Percentiles rank a stretch among this genome's conserved stretches.
Conservation (phyloP, 1,140 invertebrate species). For the Drosophila repletoides region DNA sequence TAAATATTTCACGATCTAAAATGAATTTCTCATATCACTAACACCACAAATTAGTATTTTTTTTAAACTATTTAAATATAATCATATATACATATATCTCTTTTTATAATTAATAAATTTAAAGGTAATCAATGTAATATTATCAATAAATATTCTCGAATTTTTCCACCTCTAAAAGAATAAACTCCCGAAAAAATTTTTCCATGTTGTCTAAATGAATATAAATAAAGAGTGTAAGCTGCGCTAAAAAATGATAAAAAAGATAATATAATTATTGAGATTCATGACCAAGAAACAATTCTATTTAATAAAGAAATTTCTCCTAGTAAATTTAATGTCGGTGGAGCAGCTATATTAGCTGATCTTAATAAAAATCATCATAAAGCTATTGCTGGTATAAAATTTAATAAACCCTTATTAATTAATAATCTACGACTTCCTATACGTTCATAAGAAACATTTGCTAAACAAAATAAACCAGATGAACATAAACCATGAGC, state of each 20-base stretch:
- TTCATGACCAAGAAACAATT: slow-evolving; percentile 82
- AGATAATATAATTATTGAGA: slow-evolving; percentile 83
- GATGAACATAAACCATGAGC: slow-evolving; percentile 87
- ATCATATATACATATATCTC: slow-evolving; percentile 83
- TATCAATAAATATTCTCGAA: slow-evolving; percentile 85
- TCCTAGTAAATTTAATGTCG: slow-evolving; percentile 82
- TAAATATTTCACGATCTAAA: slow-evolving; percentile 82
- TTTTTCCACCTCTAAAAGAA: slow-evolving; percentile 71
- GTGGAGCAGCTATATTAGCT: slow-evolving; percentile 82
- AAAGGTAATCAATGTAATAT: slow-evolving; percentile 85
- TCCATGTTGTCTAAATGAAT: slow-evolving; percentile 85
- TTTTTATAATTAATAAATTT: slow-evolving; percentile 85
- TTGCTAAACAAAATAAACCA: slow-evolving; percentile 87
- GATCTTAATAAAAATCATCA: slow-evolving; percentile 85
- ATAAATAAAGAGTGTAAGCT: slow-evolving; percentile 83
- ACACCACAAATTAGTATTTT: slow-evolving; percentile 86
- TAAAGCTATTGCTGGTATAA: slow-evolving; percentile 83
- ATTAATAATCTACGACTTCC: slow-evolving; percentile 79
- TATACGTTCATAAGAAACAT: slow-evolving; percentile 85
- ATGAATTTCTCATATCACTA: slow-evolving; percentile 83
- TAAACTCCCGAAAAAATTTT: slow-evolving; percentile 75
- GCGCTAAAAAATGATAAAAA: slow-evolving; percentile 83
- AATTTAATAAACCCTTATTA: slow-evolving; percentile 83
- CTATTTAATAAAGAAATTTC: slow-evolving; percentile 85
- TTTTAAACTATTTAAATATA: slow-evolving; percentile 85